phyloP scores from a whole-genome alignment of 2,797 vertebrate species.

The Pipistrellus pipistrellus region DNA sequence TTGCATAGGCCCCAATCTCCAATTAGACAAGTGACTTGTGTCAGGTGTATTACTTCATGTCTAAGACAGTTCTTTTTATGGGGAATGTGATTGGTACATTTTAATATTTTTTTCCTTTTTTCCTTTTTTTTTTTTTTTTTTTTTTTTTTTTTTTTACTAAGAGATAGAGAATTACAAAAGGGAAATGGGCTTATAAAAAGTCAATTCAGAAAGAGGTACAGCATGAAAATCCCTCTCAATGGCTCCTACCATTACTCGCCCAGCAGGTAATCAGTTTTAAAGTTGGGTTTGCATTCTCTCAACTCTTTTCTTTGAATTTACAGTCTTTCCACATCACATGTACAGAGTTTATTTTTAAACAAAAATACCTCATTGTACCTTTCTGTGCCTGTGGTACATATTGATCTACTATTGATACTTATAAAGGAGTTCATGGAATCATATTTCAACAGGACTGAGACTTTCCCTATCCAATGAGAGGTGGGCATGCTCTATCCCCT shows the following conservation, averaged over 20 bases:
- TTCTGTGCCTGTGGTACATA: not conserved
- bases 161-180: conserved; percentile 20
- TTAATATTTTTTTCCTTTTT: not conserved
- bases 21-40: not conserved
- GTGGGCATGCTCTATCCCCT: not conserved
- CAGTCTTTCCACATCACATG: not conserved
- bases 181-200: not conserved
- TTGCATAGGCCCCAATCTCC: not conserved
- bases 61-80: not conserved
- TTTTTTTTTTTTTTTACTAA: not conserved
- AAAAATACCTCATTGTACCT: not conserved
- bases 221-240: not conserved
- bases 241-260: not conserved
- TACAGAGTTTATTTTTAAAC: conserved; percentile 14
- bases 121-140: not conserved
- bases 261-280: not conserved
- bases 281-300: not conserved
- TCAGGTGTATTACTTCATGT: not conserved
- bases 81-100: not conserved
- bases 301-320: not conserved
- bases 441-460: not conserved
- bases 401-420: not conserved
- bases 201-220: not conserved
- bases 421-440: not conserved
- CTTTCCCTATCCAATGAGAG: not conserved